Evolutionary conservation across 2,113 vertebrate genomes (phyloP).

Genomic region (Lampris incognitus): DNA sequence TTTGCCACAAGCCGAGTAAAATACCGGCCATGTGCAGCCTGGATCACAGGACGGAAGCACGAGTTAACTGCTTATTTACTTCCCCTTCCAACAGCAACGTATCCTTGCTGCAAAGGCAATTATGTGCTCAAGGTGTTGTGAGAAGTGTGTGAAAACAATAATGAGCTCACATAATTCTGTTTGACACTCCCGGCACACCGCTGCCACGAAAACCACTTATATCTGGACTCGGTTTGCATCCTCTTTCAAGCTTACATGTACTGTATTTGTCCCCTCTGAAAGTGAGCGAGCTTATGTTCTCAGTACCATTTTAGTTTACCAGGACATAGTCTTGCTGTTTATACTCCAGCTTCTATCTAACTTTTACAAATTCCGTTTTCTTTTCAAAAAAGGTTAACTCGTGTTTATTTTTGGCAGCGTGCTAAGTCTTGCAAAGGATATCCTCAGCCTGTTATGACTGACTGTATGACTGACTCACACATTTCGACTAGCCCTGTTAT

Average conservation of each 20-base stretch:
- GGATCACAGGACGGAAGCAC: conserved; percentile 23
- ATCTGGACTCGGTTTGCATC: conserved; percentile 10
- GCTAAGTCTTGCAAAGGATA: too few species aligned
- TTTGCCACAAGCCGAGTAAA: conserved; percentile 25
- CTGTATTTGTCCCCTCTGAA: too few species aligned
- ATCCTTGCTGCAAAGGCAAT: conserved; percentile 27
- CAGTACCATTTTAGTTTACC: too few species aligned
- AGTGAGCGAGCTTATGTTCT: too few species aligned
- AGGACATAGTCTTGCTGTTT: too few species aligned
- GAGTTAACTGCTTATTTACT: conserved; percentile 27
- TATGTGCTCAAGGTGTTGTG: conserved; percentile 56
- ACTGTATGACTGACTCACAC: too few species aligned
- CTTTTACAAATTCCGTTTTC: too few species aligned
- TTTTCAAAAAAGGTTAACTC: too few species aligned
- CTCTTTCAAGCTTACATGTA: conserved; percentile 1
- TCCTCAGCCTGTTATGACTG: too few species aligned
- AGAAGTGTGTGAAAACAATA: conserved; percentile 21
- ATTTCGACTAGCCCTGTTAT: too few species aligned
- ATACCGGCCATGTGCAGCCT: conserved; percentile 26
- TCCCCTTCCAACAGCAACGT: neutral
- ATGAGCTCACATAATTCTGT: neutral
- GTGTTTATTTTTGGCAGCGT: too few species aligned
- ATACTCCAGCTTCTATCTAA: too few species aligned
- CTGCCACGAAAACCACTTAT: neutral
- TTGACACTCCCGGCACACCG: neutral